Percentiles rank a stretch among this genome's conserved stretches.
Conservation (phyloP, 1,140 invertebrate species). For the Microplitis demolitor region DNA sequence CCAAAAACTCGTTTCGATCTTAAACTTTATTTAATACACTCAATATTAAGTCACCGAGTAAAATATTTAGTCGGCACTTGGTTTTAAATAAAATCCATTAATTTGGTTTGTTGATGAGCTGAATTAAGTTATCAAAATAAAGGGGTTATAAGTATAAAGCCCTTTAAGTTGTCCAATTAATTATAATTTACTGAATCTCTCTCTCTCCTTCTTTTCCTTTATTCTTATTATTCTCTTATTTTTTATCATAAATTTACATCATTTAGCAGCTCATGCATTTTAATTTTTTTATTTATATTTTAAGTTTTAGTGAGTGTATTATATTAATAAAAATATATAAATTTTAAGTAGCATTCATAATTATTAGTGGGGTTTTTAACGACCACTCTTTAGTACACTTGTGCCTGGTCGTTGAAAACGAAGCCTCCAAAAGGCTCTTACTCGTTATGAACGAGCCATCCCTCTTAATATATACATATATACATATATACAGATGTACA, state of each 20-base stretch:
- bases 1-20: no score
- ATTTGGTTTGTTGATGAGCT: neutral
- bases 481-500: constrained; percentile 6
- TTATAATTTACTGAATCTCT: constrained; percentile 44
- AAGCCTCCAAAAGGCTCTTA: neutral
- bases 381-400: neutral
- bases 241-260: neutral
- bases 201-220: neutral
- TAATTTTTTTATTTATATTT: neutral
- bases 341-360: neutral
- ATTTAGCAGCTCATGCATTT: neutral
- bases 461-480: constrained; percentile 14
- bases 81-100: neutral
- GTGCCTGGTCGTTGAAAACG: neutral
- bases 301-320: neutral
- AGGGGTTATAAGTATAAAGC: neutral
- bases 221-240: constrained; percentile 34
- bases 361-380: neutral
- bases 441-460: constrained; percentile 42
- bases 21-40: no score
- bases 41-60: no score
- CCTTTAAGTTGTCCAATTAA: constrained; percentile 40
- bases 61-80: neutral
- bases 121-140: neutral
- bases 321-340: neutral